Evolutionary conservation across 2,113 vertebrate genomes (phyloP).

Genomic region (Oplegnathus fasciatus): DNA sequence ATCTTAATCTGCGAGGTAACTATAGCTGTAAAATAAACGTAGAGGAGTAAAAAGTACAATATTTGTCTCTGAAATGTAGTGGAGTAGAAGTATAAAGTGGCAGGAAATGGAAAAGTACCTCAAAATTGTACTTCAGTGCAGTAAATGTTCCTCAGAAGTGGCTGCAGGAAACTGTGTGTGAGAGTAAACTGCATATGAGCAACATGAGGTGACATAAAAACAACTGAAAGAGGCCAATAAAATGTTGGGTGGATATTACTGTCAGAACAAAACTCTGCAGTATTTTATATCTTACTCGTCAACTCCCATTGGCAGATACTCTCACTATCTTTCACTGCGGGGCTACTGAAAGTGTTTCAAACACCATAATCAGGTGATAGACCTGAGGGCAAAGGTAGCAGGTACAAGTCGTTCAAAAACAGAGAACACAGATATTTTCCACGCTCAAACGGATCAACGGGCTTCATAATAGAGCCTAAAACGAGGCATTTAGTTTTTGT

Average conservation of each 20-base stretch:
- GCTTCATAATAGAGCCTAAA: neutral
- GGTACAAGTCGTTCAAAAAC: constrained; percentile 18
- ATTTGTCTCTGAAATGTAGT: neutral
- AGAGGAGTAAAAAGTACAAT: neutral
- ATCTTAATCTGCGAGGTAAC: neutral
- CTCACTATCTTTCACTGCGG: constrained; percentile 1
- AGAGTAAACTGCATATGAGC: neutral
- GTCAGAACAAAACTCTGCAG: neutral
- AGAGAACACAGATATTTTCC: neutral
- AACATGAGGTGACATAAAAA: neutral
- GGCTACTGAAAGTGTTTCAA: constrained; percentile 14
- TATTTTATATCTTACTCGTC: neutral
- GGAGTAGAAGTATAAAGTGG: neutral
- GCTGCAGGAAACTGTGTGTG: neutral
- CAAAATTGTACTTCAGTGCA: neutral
- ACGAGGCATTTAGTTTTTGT: neutral
- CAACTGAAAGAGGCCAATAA: neutral
- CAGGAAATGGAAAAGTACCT: neutral
- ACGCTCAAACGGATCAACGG: neutral
- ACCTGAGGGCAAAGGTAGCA: constrained; percentile 59
- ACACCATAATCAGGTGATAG: constrained; percentile 9
- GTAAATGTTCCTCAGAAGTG: neutral
- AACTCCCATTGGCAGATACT: constrained; percentile 4
- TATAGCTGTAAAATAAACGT: neutral
- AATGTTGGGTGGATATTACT: neutral